Evolutionary conservation across 2,113 vertebrate genomes (phyloP).

Genomic region (Anthoscopus minutus): DNA sequence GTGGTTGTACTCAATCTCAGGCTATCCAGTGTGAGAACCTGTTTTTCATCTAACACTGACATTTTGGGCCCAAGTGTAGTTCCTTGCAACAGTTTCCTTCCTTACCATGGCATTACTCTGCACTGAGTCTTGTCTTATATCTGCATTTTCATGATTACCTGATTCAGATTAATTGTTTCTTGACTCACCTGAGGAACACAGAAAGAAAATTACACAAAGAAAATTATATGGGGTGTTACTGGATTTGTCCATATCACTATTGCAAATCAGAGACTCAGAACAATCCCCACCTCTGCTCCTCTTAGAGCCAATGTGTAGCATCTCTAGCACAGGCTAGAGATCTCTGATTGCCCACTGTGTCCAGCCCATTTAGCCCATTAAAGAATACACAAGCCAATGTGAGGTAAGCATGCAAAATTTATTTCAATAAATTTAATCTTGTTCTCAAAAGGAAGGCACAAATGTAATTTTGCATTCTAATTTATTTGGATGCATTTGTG

Average conservation of each 20-base stretch:
- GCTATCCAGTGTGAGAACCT: neutral
- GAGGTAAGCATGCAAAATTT: neutral
- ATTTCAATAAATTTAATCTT: neutral
- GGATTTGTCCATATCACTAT: neutral
- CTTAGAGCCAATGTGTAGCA: neutral
- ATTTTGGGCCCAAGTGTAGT: neutral
- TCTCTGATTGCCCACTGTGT: neutral
- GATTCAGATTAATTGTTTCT: neutral
- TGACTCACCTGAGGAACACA: neutral
- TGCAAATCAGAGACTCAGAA: neutral
- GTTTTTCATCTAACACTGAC: neutral
- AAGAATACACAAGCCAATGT: neutral
- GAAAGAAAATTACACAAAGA: neutral
- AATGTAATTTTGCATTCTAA: neutral
- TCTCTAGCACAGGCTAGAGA: neutral
- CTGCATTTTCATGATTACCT: neutral
- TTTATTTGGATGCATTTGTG: conserved; percentile 23
- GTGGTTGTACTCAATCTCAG: neutral
- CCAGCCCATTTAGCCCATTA: neutral
- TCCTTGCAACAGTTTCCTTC: neutral
- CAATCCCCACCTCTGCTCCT: neutral
- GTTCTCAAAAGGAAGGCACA: neutral
- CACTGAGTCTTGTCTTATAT: neutral
- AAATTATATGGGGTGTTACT: neutral
- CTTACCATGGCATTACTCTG: neutral